Percentiles rank a stretch among this genome's conserved stretches.
phyloP scores from a whole-genome alignment of 2,113 vertebrate genomes.

The Guaruba guarouba region DNA sequence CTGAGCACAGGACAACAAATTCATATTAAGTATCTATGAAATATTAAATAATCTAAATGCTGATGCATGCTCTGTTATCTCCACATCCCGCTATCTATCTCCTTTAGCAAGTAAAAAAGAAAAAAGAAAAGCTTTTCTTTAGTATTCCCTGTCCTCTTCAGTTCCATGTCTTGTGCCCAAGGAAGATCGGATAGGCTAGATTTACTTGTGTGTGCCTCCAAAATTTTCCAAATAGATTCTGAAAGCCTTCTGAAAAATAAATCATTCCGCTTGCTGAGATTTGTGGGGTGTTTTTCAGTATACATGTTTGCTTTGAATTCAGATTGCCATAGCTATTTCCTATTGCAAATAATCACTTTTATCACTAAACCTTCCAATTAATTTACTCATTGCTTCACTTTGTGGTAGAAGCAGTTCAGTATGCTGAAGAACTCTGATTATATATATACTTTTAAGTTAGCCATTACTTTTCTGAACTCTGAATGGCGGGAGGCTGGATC shows the following conservation, averaged over 20 bases:
- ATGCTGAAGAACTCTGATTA: not conserved
- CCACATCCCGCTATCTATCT: not conserved
- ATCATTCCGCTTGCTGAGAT: not conserved
- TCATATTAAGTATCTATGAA: not conserved
- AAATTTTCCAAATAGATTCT: not conserved
- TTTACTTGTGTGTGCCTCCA: not conserved
- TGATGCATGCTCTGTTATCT: not conserved
- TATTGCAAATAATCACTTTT: not conserved
- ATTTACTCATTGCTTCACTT: not conserved
- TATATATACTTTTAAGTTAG: not conserved
- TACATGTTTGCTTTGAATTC: not conserved
- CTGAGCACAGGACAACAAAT: not conserved
- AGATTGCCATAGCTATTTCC: not conserved
- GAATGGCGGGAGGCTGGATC: not conserved
- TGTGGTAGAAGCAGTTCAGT: not conserved
- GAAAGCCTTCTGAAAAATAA: not conserved
- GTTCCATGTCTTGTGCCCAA: not conserved
- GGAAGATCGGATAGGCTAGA: not conserved
- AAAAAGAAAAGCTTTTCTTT: not conserved
- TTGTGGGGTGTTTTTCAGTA: accelerated
- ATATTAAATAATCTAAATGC: not conserved
- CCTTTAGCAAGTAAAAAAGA: not conserved
- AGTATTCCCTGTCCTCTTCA: not conserved
- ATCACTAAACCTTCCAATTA: not conserved
- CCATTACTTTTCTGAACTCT: not conserved